A percentile compares a stretch with the other conserved stretches of the same genome.
phyloP scores from a whole-genome alignment of 2,113 vertebrate species.

The Gopherus flavomarginatus region DNA sequence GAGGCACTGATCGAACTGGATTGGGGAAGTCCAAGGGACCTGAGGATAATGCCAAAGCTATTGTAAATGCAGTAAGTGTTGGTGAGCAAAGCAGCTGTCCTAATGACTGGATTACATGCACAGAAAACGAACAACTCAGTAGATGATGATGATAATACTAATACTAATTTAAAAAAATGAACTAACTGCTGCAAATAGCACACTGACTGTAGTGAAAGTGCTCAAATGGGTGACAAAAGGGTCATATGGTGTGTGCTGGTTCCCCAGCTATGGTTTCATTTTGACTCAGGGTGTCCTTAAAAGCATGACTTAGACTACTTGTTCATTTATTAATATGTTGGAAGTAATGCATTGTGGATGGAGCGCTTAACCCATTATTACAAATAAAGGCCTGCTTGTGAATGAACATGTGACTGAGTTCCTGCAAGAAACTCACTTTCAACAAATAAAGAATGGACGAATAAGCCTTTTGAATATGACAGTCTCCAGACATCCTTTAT shows the following conservation, averaged over 20 bases:
- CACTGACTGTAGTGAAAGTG: not conserved
- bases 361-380: constrained; percentile 21
- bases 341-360: constrained; percentile 23
- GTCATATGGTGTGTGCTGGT: not conserved
- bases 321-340: constrained; percentile 8
- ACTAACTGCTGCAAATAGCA: constrained; percentile 19
- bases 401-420: not conserved
- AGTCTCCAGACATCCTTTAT: constrained; percentile 55
- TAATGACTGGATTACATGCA: constrained; percentile 54
- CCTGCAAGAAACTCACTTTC: constrained; percentile 1
- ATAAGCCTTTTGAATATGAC: constrained; percentile 44
- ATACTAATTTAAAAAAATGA: constrained; percentile 11
- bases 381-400: constrained; percentile 24
- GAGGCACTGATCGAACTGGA: constrained; percentile 1
- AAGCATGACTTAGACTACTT: not conserved
- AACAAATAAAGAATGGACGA: constrained; percentile 30
- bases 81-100: not conserved
- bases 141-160: not conserved
- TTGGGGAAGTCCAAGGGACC: not conserved
- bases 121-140: constrained; percentile 56
- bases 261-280: not conserved
- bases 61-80: constrained; percentile 32
- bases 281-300: constrained; percentile 1
- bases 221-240: not conserved
- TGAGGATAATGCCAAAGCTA: constrained; percentile 2